Evolutionary conservation across 53 echinoderm and acorn worm genomes (phyloP).

Genomic region (Antedon mediterranea): DNA sequence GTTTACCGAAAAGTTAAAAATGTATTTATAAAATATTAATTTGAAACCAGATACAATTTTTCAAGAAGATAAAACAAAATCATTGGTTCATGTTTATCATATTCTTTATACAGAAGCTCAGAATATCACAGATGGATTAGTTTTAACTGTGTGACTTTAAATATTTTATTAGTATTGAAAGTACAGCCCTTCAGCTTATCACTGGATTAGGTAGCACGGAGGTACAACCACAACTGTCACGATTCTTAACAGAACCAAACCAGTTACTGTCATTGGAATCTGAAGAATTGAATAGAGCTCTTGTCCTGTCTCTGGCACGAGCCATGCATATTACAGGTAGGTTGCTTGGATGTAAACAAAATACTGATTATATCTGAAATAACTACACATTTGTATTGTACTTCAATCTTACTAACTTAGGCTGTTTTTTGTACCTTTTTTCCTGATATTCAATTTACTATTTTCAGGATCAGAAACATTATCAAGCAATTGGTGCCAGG

Average conservation of each 20-base stretch:
- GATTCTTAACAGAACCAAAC: conserved; percentile 75
- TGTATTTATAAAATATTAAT: no score
- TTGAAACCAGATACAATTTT: no score
- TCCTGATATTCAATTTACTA: not conserved
- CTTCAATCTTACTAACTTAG: no score
- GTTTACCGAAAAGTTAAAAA: no score
- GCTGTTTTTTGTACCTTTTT: no score
- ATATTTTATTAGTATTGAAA: conserved; percentile 53
- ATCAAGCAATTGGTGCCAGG: conserved; percentile 69
- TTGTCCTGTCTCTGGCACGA: conserved; percentile 78
- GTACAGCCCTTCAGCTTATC: conserved; percentile 81
- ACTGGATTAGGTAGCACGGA: conserved; percentile 83
- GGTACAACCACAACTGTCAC: conserved; percentile 84
- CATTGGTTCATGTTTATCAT: no score
- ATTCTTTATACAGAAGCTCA: no score
- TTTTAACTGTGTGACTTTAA: no score
- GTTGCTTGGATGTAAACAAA: not conserved
- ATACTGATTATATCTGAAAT: not conserved
- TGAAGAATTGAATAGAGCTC: conserved; percentile 79
- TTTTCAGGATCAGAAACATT: conserved; percentile 74
- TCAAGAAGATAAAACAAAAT: no score
- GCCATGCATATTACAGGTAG: conserved; percentile 99
- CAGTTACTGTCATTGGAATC: conserved; percentile 72
- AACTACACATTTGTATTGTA: not conserved
- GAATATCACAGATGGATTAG: no score